phyloP scores from a whole-genome alignment of 2,888 invertebrate genomes.

The Dorcus hopei region DNA sequence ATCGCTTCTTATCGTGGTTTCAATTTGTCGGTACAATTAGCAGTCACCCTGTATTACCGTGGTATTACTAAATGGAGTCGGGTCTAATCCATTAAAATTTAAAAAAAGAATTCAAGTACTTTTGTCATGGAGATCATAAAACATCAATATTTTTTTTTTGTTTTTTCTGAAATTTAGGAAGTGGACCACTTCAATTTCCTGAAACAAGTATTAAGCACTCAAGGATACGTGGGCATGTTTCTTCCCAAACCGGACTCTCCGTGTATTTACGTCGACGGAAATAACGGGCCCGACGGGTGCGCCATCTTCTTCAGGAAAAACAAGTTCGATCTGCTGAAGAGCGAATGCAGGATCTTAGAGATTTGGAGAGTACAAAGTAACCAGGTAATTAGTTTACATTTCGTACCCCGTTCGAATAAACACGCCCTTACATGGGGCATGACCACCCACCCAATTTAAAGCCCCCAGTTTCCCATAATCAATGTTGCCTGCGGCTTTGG shows the following conservation, averaged over 20 bases:
- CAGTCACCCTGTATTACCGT: too few relatives aligned
- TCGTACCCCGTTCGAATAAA: background rate
- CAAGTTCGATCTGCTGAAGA: conserved; percentile 59
- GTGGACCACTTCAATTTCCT: conserved; percentile 73
- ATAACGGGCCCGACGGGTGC: conserved; percentile 77
- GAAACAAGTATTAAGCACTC: conserved; percentile 57
- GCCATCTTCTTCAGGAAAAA: conserved; percentile 67
- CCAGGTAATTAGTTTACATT: conserved; percentile 51
- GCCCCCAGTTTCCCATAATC: too few relatives aligned
- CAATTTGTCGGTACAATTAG: too few relatives aligned
- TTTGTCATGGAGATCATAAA: too few relatives aligned
- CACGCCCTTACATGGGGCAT: too few relatives aligned
- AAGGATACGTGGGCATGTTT: conserved; percentile 68
- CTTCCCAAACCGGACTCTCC: conserved; percentile 77
- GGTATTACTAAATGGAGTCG: too few relatives aligned
- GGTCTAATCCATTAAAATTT: too few relatives aligned
- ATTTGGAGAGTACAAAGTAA: conserved; percentile 74
- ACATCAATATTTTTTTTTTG: too few relatives aligned
- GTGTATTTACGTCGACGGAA: conserved; percentile 66
- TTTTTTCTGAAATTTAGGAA: conserved; percentile 51
- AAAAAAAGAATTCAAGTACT: too few relatives aligned
- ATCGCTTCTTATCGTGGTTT: too few relatives aligned
- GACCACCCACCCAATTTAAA: too few relatives aligned
- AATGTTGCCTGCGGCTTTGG: too few relatives aligned
- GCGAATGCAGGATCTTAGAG: conserved; percentile 60